Percentiles rank a stretch among this genome's conserved stretches.
These are phyloP conservation scores for Semotilus atromaculatus DNA, from an alignment of 2,797 vertebrate species.

Conservation along the genomic window DNA sequence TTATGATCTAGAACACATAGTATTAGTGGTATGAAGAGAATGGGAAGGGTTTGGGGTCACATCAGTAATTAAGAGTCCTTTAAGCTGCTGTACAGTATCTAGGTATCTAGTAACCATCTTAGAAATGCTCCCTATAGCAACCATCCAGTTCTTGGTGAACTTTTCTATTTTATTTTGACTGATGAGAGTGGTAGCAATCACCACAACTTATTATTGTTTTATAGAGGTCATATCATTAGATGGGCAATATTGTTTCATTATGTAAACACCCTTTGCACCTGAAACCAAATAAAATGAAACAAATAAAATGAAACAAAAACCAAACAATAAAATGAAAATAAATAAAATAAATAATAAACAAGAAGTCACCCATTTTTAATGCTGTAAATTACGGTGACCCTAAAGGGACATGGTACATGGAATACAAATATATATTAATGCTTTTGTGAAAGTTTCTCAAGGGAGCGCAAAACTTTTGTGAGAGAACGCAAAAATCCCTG, in stretches of 20 bases:
- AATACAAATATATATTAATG: too few relatives aligned
- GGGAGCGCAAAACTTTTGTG: too few relatives aligned
- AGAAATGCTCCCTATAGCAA: neutral
- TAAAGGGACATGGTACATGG: too few relatives aligned
- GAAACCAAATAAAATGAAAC: neutral
- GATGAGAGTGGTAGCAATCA: neutral
- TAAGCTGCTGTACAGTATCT: neutral
- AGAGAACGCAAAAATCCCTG: neutral
- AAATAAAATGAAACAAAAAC: neutral
- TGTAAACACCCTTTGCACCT: neutral
- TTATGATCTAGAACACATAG: constrained; percentile 25
- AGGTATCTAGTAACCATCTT: neutral
- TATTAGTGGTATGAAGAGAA: neutral
- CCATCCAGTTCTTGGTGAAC: neutral
- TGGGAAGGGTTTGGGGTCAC: neutral
- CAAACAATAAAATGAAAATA: too few relatives aligned
- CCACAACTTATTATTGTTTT: neutral
- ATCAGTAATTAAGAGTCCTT: neutral
- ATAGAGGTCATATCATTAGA: neutral
- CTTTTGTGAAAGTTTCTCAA: neutral
- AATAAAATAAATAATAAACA: neutral
- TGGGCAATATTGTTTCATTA: neutral
- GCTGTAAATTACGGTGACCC: too few relatives aligned
- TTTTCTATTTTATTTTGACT: neutral
- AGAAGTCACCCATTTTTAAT: neutral